A percentile compares a stretch with the other conserved stretches of the same genome.
Conservation (phyloP, 2,797 vertebrate species). For the Astyanax mexicanus region DNA sequence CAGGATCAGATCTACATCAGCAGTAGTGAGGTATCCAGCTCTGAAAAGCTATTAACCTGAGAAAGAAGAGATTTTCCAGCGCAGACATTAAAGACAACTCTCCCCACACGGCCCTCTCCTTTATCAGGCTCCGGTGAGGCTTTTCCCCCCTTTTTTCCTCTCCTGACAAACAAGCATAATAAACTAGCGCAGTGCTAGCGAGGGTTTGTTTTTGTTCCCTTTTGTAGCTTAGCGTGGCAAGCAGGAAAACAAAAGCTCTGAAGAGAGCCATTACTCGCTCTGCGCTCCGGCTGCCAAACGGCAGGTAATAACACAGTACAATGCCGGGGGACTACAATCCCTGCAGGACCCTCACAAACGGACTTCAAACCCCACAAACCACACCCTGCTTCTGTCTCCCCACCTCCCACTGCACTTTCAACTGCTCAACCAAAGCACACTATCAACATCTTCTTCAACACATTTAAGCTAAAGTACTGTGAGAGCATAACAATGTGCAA, state of each 20-base stretch:
- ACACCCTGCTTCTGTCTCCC: neutral
- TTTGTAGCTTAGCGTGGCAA: neutral
- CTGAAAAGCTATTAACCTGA: neutral
- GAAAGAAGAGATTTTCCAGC: neutral
- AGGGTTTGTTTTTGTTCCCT: conserved; percentile 6
- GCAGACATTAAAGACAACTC: conserved; percentile 5
- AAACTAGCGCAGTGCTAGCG: neutral
- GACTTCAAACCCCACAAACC: conserved; percentile 3
- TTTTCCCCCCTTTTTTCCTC: neutral
- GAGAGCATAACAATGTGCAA: too few species aligned
- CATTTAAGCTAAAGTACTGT: too few species aligned
- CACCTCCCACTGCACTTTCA: neutral
- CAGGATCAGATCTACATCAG: neutral
- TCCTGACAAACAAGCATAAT: conserved; percentile 8
- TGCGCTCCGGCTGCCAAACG: neutral
- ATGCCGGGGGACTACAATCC: conserved; percentile 1
- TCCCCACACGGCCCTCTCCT: neutral
- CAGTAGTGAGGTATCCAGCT: neutral
- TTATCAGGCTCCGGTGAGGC: neutral
- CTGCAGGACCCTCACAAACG: neutral
- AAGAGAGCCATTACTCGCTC: conserved; percentile 26
- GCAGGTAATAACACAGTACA: conserved; percentile 1
- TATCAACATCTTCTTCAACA: too few species aligned
- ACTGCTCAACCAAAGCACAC: neutral
- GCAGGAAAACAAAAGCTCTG: conserved; percentile 21